Percentiles rank a stretch among this genome's conserved stretches.
Evolutionary conservation across 2,888 invertebrate genomes (phyloP).

Genomic region (Nomada lathburiana): DNA sequence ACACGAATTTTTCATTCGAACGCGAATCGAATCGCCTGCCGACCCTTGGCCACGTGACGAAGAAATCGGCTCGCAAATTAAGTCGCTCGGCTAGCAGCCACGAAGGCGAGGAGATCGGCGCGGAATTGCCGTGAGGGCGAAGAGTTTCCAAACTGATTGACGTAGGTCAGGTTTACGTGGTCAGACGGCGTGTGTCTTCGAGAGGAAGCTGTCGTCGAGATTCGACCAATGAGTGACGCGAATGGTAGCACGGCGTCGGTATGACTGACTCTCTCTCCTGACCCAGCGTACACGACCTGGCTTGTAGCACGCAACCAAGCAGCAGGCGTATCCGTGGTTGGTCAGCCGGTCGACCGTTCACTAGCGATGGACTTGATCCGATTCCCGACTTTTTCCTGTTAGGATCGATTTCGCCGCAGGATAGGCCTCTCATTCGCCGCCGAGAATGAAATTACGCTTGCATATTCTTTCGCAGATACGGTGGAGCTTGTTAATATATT

Average conservation of each 20-base stretch:
- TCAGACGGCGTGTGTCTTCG: conserved; percentile 1
- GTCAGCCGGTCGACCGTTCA: conserved; percentile 62
- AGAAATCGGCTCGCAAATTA: conserved; percentile 26
- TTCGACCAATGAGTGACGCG: conserved; percentile 72
- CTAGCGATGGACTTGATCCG: conserved; percentile 60
- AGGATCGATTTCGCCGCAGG: conserved; percentile 36
- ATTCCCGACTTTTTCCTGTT: conserved; percentile 66
- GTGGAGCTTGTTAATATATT: not conserved
- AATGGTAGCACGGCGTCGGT: conserved; percentile 78
- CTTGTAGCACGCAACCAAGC: conserved; percentile 61
- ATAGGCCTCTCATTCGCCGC: not conserved
- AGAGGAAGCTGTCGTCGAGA: conserved; percentile 29
- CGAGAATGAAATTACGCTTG: not conserved
- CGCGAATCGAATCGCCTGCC: conserved; percentile 19
- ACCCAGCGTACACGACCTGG: conserved; percentile 70
- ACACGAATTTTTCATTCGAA: not conserved
- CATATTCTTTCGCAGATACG: conserved; percentile 6
- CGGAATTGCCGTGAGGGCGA: conserved; percentile 5
- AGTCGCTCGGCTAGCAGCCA: conserved; percentile 29
- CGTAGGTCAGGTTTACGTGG: not conserved
- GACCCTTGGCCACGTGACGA: conserved; percentile 56
- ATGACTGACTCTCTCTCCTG: conserved; percentile 79
- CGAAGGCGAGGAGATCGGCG: conserved; percentile 6
- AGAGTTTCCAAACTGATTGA: not conserved
- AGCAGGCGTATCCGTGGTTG: conserved; percentile 70